These are phyloP conservation scores for Ichneumoninae sp. DNA, from an alignment of 2,888 invertebrate species.

Conservation along the genomic window DNA sequence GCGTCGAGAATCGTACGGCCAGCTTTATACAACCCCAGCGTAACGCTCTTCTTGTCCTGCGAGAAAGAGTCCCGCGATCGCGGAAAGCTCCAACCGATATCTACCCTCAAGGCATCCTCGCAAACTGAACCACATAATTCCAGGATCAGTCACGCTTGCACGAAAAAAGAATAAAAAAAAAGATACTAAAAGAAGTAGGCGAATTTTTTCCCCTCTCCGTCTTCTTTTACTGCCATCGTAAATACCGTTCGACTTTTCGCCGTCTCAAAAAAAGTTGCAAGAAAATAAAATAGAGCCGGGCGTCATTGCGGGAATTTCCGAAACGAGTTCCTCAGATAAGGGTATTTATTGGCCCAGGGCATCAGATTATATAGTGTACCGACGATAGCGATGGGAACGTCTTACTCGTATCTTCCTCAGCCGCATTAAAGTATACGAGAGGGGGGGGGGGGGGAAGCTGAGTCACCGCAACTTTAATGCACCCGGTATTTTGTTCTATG, in stretches of 20 bases:
- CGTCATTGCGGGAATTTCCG: background rate
- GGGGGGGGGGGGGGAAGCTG: background rate
- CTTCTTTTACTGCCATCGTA: background rate
- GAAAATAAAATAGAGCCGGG: background rate
- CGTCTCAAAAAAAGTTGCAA: background rate
- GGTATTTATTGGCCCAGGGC: background rate
- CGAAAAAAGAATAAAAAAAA: background rate
- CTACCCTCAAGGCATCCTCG: conserved; percentile 15
- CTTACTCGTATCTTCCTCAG: background rate
- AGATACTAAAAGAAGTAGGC: background rate
- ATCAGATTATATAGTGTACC: background rate
- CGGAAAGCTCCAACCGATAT: conserved; percentile 18
- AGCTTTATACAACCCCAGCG: background rate
- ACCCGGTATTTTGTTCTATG: background rate
- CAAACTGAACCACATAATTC: conserved; percentile 28
- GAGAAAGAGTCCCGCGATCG: conserved; percentile 9
- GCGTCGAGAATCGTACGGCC: conserved; percentile 18
- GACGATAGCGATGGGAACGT: conserved; percentile 1
- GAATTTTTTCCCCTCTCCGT: background rate
- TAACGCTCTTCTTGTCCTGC: background rate
- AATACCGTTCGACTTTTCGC: background rate
- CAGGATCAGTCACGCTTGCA: conserved; percentile 28
- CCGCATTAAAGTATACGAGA: background rate
- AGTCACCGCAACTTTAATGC: background rate
- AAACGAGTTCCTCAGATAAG: background rate